These are phyloP conservation scores for Proisotoma minuta DNA, from an alignment of 2,888 invertebrate genomes.

Conservation along the genomic window DNA sequence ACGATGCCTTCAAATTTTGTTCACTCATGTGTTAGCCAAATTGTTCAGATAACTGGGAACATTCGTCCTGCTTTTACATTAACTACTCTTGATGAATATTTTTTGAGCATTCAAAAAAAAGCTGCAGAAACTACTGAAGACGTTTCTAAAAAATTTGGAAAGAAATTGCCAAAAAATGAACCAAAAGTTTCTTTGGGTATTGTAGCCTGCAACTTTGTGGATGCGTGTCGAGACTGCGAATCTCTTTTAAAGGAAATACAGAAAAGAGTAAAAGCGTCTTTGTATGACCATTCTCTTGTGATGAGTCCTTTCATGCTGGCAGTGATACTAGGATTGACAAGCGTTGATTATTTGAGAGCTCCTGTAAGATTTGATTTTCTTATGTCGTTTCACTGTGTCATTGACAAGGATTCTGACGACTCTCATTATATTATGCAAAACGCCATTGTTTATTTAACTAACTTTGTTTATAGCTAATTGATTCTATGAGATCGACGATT, in stretches of 20 bases:
- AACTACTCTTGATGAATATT: slow-evolving; percentile 26
- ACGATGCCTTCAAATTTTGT: slow-evolving; percentile 24
- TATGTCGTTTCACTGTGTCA: no score
- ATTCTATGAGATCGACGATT: slow-evolving; percentile 28
- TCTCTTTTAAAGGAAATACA: slow-evolving; percentile 28
- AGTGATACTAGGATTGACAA: slow-evolving; percentile 33
- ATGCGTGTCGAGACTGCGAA: slow-evolving; percentile 28
- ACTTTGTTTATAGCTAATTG: slow-evolving; percentile 30
- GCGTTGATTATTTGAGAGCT: slow-evolving; percentile 28
- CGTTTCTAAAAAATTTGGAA: background rate
- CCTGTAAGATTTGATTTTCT: slow-evolving; percentile 30
- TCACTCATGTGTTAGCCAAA: slow-evolving; percentile 36
- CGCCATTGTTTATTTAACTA: no score
- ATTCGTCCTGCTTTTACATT: slow-evolving; percentile 20
- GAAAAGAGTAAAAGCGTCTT: slow-evolving; percentile 33
- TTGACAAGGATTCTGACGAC: no score
- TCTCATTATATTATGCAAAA: no score
- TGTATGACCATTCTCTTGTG: slow-evolving; percentile 28
- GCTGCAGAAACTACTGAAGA: background rate
- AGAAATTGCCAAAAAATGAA: background rate
- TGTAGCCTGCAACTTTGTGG: slow-evolving; percentile 39
- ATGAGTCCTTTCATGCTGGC: slow-evolving; percentile 41
- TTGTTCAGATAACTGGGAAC: slow-evolving; percentile 29
- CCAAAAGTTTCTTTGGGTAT: slow-evolving; percentile 32
- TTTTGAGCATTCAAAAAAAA: slow-evolving; percentile 7